Conservation (phyloP, 2,113 vertebrate species). For the Mellivora capensis region DNA sequence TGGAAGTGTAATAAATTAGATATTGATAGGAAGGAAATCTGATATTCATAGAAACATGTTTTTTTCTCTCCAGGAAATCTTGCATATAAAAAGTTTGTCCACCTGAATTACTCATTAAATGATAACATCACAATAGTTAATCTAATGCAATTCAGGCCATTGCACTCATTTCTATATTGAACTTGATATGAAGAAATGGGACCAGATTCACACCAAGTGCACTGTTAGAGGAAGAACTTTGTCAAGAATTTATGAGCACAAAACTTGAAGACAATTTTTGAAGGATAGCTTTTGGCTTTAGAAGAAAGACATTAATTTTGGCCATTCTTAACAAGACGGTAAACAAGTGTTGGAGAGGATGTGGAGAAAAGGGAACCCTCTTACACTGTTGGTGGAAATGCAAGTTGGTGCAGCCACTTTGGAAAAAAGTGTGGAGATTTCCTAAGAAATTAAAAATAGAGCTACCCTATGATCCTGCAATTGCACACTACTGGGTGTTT, state of each 20-base stretch:
- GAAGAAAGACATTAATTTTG: neutral
- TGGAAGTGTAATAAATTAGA: neutral
- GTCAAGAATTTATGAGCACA: neutral
- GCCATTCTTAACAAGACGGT: too few species aligned
- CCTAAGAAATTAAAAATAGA: too few species aligned
- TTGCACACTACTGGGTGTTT: too few species aligned
- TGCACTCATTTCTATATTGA: neutral
- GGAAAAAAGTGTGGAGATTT: too few species aligned
- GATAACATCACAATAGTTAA: neutral
- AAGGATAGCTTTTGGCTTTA: neutral
- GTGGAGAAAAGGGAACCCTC: too few species aligned
- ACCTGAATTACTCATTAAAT: neutral
- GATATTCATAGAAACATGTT: neutral
- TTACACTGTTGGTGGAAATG: too few species aligned
- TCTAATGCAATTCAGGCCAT: neutral
- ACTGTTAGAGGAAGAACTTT: neutral
- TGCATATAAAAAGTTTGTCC: neutral
- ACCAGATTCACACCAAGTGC: neutral
- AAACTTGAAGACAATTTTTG: neutral
- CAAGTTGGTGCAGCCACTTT: too few species aligned
- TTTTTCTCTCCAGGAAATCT: neutral
- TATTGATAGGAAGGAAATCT: neutral
- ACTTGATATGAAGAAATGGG: neutral
- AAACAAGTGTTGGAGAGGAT: too few species aligned
- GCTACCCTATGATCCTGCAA: too few species aligned